phyloP scores from a whole-genome alignment of 2,113 vertebrate genomes.

The Gymnocephalus cernua region DNA sequence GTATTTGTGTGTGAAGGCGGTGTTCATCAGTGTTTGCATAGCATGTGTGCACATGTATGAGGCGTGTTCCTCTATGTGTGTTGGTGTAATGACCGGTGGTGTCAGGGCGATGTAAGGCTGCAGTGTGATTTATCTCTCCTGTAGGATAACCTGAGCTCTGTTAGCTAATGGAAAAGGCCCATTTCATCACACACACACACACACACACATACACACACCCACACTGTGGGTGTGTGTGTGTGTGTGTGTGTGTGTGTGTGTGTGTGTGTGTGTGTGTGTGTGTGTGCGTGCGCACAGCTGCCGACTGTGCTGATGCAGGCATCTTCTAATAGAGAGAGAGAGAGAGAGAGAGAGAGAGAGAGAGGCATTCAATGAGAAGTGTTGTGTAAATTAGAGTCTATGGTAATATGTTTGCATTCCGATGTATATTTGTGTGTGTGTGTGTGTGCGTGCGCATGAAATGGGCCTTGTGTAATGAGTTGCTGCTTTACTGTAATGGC shows the following conservation, averaged over 20 bases:
- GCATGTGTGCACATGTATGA: background rate
- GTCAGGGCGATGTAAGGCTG: slow-evolving; percentile 5
- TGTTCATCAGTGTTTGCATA: background rate
- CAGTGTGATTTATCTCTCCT: slow-evolving; percentile 19
- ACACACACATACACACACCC: background rate
- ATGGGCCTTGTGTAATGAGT: too few relatives aligned
- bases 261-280: background rate
- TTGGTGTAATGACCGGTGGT: slow-evolving; percentile 7
- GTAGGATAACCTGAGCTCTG: slow-evolving; percentile 21
- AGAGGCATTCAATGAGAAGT: too few relatives aligned
- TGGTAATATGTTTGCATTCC: too few relatives aligned
- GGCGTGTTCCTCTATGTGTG: background rate
- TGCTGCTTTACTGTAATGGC: too few relatives aligned
- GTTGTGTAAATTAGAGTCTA: too few relatives aligned
- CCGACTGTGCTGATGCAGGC: background rate
- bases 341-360: background rate
- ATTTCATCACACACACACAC: background rate
- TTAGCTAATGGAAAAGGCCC: slow-evolving; percentile 28
- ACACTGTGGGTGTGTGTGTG: slow-evolving; percentile 3
- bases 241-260: slow-evolving; percentile 3
- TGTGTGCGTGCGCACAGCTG: background rate
- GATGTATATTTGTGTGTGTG: too few relatives aligned
- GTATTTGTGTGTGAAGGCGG: background rate
- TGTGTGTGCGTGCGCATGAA: too few relatives aligned
- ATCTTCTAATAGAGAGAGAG: background rate